phyloP scores from a whole-genome alignment of 2,888 invertebrate species.

The Julus scanicus region DNA sequence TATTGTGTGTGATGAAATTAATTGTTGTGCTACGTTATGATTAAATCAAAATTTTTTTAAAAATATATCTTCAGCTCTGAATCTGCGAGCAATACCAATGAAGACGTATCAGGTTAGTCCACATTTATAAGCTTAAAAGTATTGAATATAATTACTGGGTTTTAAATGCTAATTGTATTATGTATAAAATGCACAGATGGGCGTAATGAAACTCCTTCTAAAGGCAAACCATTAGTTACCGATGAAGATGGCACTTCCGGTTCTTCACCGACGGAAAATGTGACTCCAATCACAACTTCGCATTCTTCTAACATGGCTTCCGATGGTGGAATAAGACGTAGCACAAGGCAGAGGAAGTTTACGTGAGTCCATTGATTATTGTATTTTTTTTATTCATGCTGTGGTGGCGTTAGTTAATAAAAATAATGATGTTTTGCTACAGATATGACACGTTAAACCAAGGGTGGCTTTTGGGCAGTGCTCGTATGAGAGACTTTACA shows the following conservation, averaged over 20 bases:
- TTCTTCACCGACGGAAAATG: no score
- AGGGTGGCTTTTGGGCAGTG: conserved; percentile 54
- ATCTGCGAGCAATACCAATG: no score
- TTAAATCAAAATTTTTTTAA: no score
- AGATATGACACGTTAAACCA: conserved; percentile 57
- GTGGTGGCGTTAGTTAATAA: no score
- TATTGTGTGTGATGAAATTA: no score
- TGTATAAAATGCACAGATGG: neutral
- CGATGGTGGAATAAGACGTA: conserved; percentile 53
- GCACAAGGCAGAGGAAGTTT: conserved; percentile 55
- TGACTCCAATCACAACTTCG: no score
- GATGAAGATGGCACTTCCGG: conserved; percentile 77
- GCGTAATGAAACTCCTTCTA: neutral
- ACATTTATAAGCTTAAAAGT: neutral
- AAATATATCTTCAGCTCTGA: no score
- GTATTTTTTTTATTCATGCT: no score
- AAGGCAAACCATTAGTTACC: conserved; percentile 67
- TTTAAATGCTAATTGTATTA: no score
- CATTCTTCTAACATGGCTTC: neutral
- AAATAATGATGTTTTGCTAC: neutral
- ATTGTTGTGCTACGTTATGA: no score
- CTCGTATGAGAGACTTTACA: conserved; percentile 43
- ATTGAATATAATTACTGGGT: no score
- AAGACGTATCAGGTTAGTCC: neutral
- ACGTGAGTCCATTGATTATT: conserved; percentile 29